These are phyloP conservation scores for Mayetiola destructor DNA, from an alignment of 2,888 invertebrate species.

Conservation along the genomic window DNA sequence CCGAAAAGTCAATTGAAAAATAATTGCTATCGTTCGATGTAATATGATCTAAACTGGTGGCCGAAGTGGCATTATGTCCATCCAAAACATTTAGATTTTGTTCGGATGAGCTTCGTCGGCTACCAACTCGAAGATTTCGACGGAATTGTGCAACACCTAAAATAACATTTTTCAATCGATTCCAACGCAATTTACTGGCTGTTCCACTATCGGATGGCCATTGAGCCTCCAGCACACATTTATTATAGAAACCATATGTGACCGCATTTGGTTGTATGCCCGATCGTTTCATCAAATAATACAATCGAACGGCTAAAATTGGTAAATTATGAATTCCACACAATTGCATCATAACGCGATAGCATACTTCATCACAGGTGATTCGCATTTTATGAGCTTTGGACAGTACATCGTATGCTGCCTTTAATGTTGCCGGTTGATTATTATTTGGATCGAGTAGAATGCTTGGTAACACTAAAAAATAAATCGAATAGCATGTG, in stretches of 20 bases:
- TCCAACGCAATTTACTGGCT: conserved; percentile 72
- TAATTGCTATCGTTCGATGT: conserved; percentile 18
- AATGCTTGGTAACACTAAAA: conserved; percentile 86
- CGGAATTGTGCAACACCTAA: conserved; percentile 81
- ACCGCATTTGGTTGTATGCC: conserved; percentile 94
- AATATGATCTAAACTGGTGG: conserved; percentile 31
- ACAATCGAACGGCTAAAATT: conserved; percentile 79
- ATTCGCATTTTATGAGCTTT: conserved; percentile 74
- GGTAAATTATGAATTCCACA: conserved; percentile 92
- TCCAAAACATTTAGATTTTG: conserved; percentile 33
- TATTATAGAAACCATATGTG: conserved; percentile 78
- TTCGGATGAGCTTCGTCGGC: conserved; percentile 38
- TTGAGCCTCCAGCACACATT: conserved; percentile 81
- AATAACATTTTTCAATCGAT: conserved; percentile 82
- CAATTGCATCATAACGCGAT: conserved; percentile 95
- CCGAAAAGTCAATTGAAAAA: conserved; percentile 34
- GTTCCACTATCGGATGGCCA: conserved; percentile 78
- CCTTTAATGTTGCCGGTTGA: conserved; percentile 58
- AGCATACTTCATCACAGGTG: conserved; percentile 92
- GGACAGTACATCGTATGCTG: conserved; percentile 75
- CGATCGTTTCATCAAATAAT: conserved; percentile 82
- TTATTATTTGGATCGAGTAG: conserved; percentile 53
- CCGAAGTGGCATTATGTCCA: conserved; percentile 33
- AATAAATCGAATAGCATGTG: conserved; percentile 89
- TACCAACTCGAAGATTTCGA: conserved; percentile 60